Conservation (phyloP, 2,797 vertebrate species). For the Semotilus atromaculatus region DNA sequence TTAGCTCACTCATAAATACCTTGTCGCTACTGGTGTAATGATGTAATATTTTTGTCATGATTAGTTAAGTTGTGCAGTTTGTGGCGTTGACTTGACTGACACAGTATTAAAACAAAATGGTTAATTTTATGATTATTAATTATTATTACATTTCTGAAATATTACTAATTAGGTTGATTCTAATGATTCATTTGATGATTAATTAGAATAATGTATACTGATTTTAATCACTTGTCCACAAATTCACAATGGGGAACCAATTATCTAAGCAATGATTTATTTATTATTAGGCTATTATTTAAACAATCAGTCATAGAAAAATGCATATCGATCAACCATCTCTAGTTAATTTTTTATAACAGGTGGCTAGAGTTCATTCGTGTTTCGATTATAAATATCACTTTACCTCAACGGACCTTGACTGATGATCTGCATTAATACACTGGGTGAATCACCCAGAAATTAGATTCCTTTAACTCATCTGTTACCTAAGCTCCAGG, state of each 20-base stretch:
- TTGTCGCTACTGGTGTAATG: not conserved
- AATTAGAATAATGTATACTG: not conserved
- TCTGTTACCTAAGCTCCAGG: conserved; percentile 20
- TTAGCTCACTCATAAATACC: not conserved
- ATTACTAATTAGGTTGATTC: not conserved
- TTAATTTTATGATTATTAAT: not conserved
- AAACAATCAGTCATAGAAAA: not conserved
- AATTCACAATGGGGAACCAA: too few relatives aligned
- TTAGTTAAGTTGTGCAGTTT: not conserved
- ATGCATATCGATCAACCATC: not conserved
- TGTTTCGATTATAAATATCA: not conserved
- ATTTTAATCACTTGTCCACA: too few relatives aligned
- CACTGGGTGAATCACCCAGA: not conserved
- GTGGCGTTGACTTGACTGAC: not conserved
- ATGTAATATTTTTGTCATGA: not conserved
- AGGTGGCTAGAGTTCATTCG: not conserved
- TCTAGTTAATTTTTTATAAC: not conserved
- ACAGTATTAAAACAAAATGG: not conserved
- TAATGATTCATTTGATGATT: not conserved
- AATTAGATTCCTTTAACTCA: conserved; percentile 9
- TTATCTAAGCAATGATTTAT: not conserved
- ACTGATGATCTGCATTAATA: not conserved
- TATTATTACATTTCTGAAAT: not conserved
- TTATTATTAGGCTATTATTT: not conserved
- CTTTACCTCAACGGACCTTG: not conserved